Percentiles rank a stretch among this genome's conserved stretches.
These are phyloP conservation scores for Ptilorrhoa leucosticta DNA, from an alignment of 2,113 vertebrate species.

Conservation along the genomic window DNA sequence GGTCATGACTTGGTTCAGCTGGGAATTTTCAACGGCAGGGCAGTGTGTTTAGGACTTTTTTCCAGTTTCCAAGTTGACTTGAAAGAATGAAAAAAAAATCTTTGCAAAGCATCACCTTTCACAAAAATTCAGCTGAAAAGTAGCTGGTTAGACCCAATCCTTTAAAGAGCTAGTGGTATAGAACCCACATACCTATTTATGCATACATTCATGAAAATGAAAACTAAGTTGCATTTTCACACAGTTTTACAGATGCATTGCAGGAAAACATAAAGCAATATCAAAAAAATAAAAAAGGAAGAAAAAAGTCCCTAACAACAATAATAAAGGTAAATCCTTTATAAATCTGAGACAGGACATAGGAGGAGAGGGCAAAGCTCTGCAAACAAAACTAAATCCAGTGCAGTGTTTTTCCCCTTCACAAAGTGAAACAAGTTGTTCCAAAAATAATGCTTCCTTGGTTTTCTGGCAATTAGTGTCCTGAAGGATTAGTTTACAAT, in stretches of 20 bases:
- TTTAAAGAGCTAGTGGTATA: neutral
- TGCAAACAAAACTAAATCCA: slow-evolving; percentile 14
- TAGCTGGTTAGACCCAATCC: neutral
- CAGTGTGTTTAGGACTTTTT: neutral
- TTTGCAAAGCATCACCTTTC: neutral
- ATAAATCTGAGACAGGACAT: neutral
- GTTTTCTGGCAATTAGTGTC: slow-evolving; percentile 10
- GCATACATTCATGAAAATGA: neutral
- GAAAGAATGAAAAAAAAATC: neutral
- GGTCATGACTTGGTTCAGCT: neutral
- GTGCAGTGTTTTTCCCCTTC: neutral
- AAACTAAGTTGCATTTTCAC: neutral
- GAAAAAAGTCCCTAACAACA: neutral
- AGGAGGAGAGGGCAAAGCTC: neutral
- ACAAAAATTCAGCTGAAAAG: neutral
- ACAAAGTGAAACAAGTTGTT: slow-evolving; percentile 16
- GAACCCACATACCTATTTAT: neutral
- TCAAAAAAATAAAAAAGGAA: neutral
- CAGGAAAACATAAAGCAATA: neutral
- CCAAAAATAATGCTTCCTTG: slow-evolving; percentile 7
- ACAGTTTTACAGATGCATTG: neutral
- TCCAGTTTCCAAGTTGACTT: neutral
- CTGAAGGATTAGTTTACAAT: slow-evolving; percentile 16
- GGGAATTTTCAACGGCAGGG: neutral
- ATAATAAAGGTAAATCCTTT: neutral